Percentiles rank a stretch among this genome's conserved stretches.
These are phyloP conservation scores for Hippoglossus stenolepis DNA, from an alignment of 2,113 vertebrate species.

Conservation along the genomic window DNA sequence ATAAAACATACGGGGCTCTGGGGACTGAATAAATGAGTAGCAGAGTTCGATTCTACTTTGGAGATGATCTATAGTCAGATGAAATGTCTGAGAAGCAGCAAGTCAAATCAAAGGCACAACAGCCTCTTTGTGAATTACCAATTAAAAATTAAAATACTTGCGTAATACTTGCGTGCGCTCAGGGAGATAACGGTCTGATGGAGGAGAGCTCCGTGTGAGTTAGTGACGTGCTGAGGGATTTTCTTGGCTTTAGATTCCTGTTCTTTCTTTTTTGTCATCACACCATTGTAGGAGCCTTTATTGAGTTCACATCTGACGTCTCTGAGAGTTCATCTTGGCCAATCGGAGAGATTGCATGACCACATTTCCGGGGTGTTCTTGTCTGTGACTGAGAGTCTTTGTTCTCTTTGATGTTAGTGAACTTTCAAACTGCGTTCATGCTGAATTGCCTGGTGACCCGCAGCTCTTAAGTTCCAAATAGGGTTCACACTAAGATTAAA, in stretches of 20 bases:
- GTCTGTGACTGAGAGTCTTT: no score
- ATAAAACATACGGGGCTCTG: no score
- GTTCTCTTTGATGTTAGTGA: no score
- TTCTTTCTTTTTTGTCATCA: background rate
- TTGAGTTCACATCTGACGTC: no score
- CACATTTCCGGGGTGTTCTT: no score
- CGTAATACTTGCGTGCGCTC: background rate
- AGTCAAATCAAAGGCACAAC: background rate
- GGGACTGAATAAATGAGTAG: background rate
- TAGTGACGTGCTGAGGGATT: background rate
- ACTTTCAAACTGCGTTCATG: no score
- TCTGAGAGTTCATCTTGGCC: no score
- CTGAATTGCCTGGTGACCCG: no score
- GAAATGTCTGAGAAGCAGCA: background rate
- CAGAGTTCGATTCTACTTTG: background rate
- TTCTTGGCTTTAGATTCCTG: background rate
- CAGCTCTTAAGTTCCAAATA: background rate
- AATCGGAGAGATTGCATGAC: no score
- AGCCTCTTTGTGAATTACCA: background rate
- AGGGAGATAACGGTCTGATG: background rate
- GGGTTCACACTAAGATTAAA: background rate
- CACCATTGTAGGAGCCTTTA: no score
- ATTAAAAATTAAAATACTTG: conserved; percentile 2
- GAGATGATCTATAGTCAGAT: background rate
- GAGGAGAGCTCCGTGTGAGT: background rate